Evolutionary conservation across 2,888 invertebrate genomes (phyloP).

Genomic region (Lepidocyrtoides sp.): DNA sequence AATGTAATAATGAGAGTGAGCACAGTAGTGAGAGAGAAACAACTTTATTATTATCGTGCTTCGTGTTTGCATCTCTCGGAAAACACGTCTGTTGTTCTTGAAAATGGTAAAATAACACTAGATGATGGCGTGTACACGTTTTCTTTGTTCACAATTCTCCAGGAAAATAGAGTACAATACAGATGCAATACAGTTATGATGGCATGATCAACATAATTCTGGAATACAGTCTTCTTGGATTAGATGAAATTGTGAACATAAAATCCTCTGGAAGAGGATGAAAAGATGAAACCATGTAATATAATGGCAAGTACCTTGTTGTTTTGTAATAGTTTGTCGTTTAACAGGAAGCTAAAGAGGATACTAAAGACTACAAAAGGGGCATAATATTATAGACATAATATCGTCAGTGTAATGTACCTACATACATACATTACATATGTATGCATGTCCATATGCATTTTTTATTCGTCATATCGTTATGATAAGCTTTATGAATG

Average conservation of each 20-base stretch:
- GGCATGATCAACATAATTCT: neutral
- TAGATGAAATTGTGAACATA: neutral
- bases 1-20: neutral
- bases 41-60: neutral
- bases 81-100: neutral
- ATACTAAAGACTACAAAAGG: no score
- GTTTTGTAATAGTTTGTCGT: neutral
- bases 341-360: neutral
- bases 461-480: no score
- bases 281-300: neutral
- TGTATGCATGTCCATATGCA: no score
- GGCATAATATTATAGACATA: neutral
- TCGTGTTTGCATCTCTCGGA: neutral
- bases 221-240: neutral
- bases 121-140: neutral
- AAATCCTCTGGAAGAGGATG: neutral
- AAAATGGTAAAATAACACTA: neutral
- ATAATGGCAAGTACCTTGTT: neutral
- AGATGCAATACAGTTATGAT: slow-evolving; percentile 12
- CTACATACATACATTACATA: neutral
- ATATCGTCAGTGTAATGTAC: neutral
- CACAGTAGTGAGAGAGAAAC: neutral
- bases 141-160: neutral
- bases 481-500: no score
- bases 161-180: neutral